A percentile compares a stretch with the other conserved stretches of the same genome.
These are phyloP conservation scores for Chironomus striatipennis DNA, from an alignment of 1,140 invertebrate species.

Conservation along the genomic window DNA sequence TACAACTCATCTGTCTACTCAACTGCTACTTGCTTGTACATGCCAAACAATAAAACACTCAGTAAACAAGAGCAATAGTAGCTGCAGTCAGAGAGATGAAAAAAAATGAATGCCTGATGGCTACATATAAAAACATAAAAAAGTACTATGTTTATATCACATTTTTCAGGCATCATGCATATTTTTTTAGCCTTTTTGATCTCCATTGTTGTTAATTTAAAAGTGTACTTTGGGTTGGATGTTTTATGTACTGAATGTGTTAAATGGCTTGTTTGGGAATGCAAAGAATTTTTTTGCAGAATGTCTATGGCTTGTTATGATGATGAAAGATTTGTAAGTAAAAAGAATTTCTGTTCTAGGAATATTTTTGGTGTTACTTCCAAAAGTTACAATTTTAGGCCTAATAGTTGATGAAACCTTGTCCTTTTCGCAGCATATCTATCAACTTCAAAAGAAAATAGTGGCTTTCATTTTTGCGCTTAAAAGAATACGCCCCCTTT, in stretches of 20 bases:
- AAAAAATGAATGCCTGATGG: neutral
- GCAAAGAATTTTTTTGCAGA: neutral
- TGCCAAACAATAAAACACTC: conserved; percentile 8
- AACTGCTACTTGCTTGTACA: neutral
- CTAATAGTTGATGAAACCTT: too few species aligned
- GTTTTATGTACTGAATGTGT: too few species aligned
- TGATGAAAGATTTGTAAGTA: too few species aligned
- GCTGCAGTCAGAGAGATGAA: neutral
- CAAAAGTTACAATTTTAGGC: too few species aligned
- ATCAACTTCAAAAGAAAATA: too few species aligned
- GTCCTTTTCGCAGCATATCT: too few species aligned
- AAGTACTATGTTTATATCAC: neutral
- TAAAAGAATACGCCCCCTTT: too few species aligned
- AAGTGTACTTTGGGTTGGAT: neutral
- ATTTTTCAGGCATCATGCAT: neutral
- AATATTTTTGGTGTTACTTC: too few species aligned
- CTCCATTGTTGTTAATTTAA: neutral
- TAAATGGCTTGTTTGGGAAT: neutral
- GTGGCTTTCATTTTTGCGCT: too few species aligned
- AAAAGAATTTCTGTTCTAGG: too few species aligned
- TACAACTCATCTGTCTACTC: neutral
- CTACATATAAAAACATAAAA: neutral
- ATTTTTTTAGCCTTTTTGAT: neutral
- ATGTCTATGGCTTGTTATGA: neutral
- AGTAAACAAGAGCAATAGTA: neutral